Evolutionary conservation across 2,797 vertebrate species (phyloP), one percentile per base, ranked within the genome.

Genomic region (Anniella stebbinsi): DNA sequence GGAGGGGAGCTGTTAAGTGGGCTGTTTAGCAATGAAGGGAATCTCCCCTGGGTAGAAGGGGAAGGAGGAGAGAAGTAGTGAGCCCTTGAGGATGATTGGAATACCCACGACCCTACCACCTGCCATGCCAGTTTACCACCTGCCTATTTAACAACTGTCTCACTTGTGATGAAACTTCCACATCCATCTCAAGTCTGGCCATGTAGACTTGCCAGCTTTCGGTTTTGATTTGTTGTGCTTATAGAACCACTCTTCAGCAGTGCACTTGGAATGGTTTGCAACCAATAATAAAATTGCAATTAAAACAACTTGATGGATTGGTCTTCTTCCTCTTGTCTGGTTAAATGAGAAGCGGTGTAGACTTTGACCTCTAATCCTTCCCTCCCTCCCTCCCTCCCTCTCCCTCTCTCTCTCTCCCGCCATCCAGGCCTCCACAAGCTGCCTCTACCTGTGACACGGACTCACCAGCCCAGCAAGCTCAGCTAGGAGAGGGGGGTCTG

Each of bases 381-480:
- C 89, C 21, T 13, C 38, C 15, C 82, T 21, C 23, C 38, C 9
- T 17, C 88, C 84, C 89, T 88, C 88, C n/a, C n/a, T 89, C 21
- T 13, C 38, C 15, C 82, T 21, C 23, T 45, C 9, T 17, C 88
- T 86, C 89, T 88, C 88, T n/a, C 10, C 60, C 12, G 6, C 60
- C 30, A 36, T 67, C 33, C 95, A 99, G 98, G 99, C 94, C 98
- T 99, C 95, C 98, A 99, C 97, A 98, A 97, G 93, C 95, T 99
- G 91, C 98, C 98, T 7, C 97, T 98, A 92, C 98, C 98, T 0
- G 96, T 98, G 96, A 97, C 98, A 0, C 97, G 97, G 90, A 97
- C 96, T 93, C 97, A 10, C 80, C 92, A 97, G 30, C 97, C 96
- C 51, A 95, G 97, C 95, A 98, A 98, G 92, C 89, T 78, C 97